Conservation (phyloP, 2,797 vertebrate species). For the Betta splendens region DNA sequence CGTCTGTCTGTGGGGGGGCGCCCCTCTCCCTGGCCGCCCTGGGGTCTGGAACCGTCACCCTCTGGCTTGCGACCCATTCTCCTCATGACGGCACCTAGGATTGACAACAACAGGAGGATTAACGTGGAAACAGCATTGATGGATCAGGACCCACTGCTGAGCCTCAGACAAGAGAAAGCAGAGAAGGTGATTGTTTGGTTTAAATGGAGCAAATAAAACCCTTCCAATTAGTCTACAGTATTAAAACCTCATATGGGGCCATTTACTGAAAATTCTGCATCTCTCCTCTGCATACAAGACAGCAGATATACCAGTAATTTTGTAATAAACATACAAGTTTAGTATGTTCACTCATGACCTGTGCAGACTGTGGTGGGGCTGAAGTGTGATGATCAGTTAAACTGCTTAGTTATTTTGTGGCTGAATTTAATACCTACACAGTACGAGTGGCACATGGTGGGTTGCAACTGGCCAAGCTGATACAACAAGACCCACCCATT, state of each 20-base stretch:
- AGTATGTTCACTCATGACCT: background rate
- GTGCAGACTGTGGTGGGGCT: background rate
- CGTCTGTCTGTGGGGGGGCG: conserved; percentile 92
- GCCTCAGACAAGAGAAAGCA: conserved; percentile 25
- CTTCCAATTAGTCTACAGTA: conserved; percentile 28
- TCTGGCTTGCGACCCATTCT: conserved; percentile 95
- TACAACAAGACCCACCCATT: conserved; percentile 66
- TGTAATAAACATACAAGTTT: background rate
- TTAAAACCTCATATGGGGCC: background rate
- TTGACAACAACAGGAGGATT: conserved; percentile 50
- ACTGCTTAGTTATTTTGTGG: background rate
- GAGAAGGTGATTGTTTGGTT: conserved; percentile 38
- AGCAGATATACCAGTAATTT: background rate
- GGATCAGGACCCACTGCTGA: conserved; percentile 24
- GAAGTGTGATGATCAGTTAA: background rate
- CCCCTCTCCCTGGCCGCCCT: conserved; percentile 88
- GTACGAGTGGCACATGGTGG: conserved; percentile 20
- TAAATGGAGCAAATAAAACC: conserved; percentile 53
- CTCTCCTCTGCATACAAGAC: background rate
- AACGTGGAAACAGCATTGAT: conserved; percentile 29
- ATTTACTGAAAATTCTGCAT: background rate
- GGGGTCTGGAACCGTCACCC: conserved; percentile 80
- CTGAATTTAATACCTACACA: conserved; percentile 3
- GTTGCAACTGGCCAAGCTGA: conserved; percentile 28
- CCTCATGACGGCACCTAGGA: conserved; percentile 86